Evolutionary conservation across 2,113 vertebrate genomes (phyloP).

Genomic region (Sturnira hondurensis): DNA sequence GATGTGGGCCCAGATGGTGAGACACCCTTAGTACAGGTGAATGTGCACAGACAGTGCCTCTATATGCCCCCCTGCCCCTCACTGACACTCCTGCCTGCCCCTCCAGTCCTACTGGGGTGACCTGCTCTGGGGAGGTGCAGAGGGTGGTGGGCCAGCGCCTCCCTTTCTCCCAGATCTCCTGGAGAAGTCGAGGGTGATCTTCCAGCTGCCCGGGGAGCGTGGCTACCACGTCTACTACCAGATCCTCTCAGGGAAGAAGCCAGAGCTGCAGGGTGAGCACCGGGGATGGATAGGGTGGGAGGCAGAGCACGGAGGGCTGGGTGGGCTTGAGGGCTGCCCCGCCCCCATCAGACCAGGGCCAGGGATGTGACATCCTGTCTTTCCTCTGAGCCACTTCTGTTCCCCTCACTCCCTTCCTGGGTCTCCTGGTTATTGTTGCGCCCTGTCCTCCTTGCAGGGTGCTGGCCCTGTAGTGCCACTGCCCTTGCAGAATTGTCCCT

Average conservation of each 20-base stretch:
- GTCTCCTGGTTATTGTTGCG: not conserved
- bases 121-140: constrained; percentile 76
- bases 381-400: not conserved
- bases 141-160: not conserved
- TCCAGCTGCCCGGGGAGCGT: constrained; percentile 93
- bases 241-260: constrained; percentile 94
- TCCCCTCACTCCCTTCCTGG: not conserved
- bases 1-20: not conserved
- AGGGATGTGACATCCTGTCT: not conserved
- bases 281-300: not conserved
- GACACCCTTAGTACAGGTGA: not conserved
- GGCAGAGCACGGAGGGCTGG: not conserved
- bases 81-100: rapidly evolving
- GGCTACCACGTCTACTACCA: constrained; percentile 97
- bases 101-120: not conserved
- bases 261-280: constrained; percentile 89
- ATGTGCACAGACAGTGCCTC: not conserved
- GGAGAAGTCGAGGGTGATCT: constrained; percentile 97
- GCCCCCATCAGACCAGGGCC: not conserved
- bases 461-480: not conserved
- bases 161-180: constrained; percentile 86
- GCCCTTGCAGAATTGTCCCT: constrained; percentile 69
- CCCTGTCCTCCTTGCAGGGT: not conserved
- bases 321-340: not conserved
- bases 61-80: not conserved